These are phyloP conservation scores for Tipula confusa DNA, from an alignment of 2,888 invertebrate species.

Conservation along the genomic window DNA sequence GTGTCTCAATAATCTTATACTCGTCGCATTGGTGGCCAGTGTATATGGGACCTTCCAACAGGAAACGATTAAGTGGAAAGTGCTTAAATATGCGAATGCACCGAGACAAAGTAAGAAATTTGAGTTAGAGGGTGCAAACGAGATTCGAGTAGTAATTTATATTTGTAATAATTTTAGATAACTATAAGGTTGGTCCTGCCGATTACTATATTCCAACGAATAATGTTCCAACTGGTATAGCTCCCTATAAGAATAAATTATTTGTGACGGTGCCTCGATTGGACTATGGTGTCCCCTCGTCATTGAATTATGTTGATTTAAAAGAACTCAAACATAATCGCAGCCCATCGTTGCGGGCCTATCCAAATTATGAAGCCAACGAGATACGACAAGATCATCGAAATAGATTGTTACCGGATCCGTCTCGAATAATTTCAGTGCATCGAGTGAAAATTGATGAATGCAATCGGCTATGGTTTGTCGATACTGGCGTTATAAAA, in stretches of 20 bases:
- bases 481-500: slow-evolving; percentile 71
- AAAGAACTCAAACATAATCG: background rate
- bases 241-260: slow-evolving; percentile 39
- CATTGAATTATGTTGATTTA: slow-evolving; percentile 54
- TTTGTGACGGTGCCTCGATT: slow-evolving; percentile 57
- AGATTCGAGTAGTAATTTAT: too few species aligned
- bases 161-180: too few species aligned
- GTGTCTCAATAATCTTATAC: background rate
- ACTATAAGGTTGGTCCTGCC: background rate
- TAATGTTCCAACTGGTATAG: slow-evolving; percentile 48
- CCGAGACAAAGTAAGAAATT: background rate
- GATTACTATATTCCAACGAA: slow-evolving; percentile 44
- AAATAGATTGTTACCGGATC: background rate
- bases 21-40: background rate
- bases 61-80: background rate
- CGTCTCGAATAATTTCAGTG: slow-evolving; percentile 57
- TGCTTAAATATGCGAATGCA: background rate
- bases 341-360: slow-evolving; percentile 45
- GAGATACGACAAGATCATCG: slow-evolving; percentile 21
- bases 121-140: background rate
- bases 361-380: slow-evolving; percentile 45
- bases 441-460: slow-evolving; percentile 66
- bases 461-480: slow-evolving; percentile 73
- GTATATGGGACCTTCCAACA: background rate
- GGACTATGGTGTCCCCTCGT: slow-evolving; percentile 59